Evolutionary conservation across 2,113 vertebrate genomes (phyloP), one percentile per base, ranked within the genome.

Genomic region (Nettapus auritus): DNA sequence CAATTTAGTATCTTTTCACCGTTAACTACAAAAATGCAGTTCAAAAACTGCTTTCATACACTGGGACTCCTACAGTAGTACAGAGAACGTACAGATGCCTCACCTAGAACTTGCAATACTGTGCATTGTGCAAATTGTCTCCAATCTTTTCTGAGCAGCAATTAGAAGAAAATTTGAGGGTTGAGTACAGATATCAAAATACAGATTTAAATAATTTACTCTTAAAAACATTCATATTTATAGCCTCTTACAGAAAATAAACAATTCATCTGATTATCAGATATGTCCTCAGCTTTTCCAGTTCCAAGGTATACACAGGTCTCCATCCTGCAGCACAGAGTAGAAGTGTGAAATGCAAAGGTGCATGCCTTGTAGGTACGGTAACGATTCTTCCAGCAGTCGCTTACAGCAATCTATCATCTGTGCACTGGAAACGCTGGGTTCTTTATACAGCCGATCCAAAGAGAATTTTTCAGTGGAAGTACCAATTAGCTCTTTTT

Each of bases 291-390:
- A 99, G 88, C 94, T 97, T 95, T 99, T 99, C 99, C 99, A 99
- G 94, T 99, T 98, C 99, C 99, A 99, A 53, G 99, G 99, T 82
- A 99, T 98, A 91, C 99, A 99, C 12, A 99, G 96, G 93, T 99
- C 99, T 73, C 99, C 99, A 13, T 99, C 99, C 94, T 99, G 99
- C 98, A 99, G 98, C 50, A 99, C 99, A 0, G 99, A 99, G 97
- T 99, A 99, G 94, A 99, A 99, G 66, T 99, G 98, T 0, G 99
- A 99, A 14, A 99, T 59, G 6, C 98, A 98, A 16, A 99, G 96
- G 74, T 98, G 98, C 96, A 99, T 98, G 53, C 99, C 99, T 42
- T 98, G 98, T 26, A 99, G 90, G 36, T 98, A 98, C 0, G 99
- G 98, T 48, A 97, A 55, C 0, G 97, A 97, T 38, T 98, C 98